A percentile compares a stretch with the other conserved stretches of the same genome.
Evolutionary conservation across 2,113 vertebrate species (phyloP).

Genomic region (Hydrochoerus hydrochaeris): DNA sequence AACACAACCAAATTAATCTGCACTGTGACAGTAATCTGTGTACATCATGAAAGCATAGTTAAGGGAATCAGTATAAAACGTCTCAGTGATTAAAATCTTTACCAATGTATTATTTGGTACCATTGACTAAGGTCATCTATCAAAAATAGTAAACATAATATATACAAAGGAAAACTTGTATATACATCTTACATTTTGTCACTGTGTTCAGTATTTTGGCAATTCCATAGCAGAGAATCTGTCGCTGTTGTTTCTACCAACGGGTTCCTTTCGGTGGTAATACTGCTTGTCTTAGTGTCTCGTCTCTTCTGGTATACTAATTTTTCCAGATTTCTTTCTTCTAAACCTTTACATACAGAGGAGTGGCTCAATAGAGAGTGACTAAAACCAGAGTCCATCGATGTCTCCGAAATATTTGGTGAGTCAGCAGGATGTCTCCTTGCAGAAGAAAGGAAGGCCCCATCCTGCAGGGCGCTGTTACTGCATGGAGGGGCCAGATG

Average conservation of each 20-base stretch:
- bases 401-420: constrained; percentile 77
- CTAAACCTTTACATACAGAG: constrained; percentile 63
- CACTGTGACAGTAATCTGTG: neutral
- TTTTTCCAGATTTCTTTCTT: constrained; percentile 75
- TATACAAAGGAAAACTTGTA: constrained; percentile 7
- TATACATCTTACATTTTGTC: constrained; percentile 80
- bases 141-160: neutral
- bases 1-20: neutral
- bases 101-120: neutral
- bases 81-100: neutral
- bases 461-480: constrained; percentile 72
- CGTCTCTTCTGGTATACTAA: constrained; percentile 58
- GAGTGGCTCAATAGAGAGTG: constrained; percentile 67
- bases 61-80: neutral
- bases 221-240: constrained; percentile 44
- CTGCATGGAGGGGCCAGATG: constrained; percentile 57
- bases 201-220: constrained; percentile 57
- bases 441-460: constrained; percentile 60
- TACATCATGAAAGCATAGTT: constrained; percentile 2
- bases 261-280: neutral
- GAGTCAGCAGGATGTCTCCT: constrained; percentile 76
- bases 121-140: neutral
- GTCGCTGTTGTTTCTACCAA: constrained; percentile 29
- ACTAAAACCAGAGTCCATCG: constrained; percentile 70
- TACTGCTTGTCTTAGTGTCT: constrained; percentile 25